Percentiles rank a stretch among this genome's conserved stretches.
Evolutionary conservation across 1,140 invertebrate species (phyloP).

Genomic region (Trachymyrmex septentrionalis): DNA sequence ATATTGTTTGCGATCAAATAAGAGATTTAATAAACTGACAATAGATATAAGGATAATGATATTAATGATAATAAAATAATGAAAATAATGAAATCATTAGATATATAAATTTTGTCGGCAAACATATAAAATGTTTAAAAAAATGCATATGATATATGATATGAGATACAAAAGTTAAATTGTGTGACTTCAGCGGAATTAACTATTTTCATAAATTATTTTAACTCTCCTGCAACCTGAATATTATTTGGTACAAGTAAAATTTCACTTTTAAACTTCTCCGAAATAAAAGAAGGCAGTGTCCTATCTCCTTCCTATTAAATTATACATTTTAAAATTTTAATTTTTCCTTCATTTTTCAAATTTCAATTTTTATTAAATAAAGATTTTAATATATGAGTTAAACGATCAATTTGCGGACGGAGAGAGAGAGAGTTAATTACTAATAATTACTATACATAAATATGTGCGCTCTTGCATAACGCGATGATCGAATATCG

Average conservation of each 20-base stretch:
- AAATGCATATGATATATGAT: no score
- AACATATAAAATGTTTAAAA: background rate
- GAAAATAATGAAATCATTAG: constrained; percentile 23
- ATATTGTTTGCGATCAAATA: constrained; percentile 39
- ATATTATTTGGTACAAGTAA: no score
- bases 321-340: no score
- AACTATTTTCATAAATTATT: constrained; percentile 38
- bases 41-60: constrained; percentile 25
- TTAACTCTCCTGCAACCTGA: background rate
- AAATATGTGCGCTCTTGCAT: background rate
- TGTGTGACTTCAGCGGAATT: background rate
- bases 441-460: background rate
- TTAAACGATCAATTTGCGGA: no score
- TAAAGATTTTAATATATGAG: no score
- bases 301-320: no score
- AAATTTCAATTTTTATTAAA: no score
- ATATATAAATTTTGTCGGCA: background rate
- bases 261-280: no score
- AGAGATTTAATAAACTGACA: background rate
- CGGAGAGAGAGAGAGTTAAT: no score
- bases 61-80: constrained; percentile 33
- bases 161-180: background rate
- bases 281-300: no score
- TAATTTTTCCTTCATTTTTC: no score
- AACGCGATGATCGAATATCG: constrained; percentile 44